These are phyloP conservation scores for Sminthurinus aureus DNA, from an alignment of 2,888 invertebrate genomes.

Conservation along the genomic window DNA sequence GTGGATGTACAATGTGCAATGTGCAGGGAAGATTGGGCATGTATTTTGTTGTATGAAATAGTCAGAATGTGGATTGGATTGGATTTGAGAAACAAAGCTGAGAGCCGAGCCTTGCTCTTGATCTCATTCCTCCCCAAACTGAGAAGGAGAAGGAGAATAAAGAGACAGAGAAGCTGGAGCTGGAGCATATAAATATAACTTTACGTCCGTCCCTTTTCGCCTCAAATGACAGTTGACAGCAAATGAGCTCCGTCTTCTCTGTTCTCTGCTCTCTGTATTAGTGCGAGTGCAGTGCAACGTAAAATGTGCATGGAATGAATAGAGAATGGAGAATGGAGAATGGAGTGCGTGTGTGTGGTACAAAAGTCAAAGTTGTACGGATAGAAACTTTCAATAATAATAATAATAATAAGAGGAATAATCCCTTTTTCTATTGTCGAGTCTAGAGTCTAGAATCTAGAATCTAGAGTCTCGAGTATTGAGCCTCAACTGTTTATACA, in stretches of 20 bases:
- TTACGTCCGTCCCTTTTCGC: slow-evolving; percentile 3
- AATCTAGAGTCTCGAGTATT: too few species aligned
- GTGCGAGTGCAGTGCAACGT: neutral
- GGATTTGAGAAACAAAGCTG: too few species aligned
- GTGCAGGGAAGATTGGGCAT: too few species aligned
- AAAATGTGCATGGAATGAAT: neutral
- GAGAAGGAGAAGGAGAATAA: neutral
- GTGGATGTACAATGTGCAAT: too few species aligned
- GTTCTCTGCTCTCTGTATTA: neutral
- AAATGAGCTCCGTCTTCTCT: neutral
- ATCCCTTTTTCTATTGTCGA: too few species aligned
- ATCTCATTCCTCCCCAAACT: neutral
- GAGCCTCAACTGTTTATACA: too few species aligned
- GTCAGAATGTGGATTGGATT: too few species aligned
- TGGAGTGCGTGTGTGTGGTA: neutral
- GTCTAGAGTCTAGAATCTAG: too few species aligned
- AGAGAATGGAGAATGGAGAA: neutral
- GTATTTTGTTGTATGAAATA: too few species aligned
- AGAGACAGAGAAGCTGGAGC: neutral
- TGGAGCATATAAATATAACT: slow-evolving; percentile 25
- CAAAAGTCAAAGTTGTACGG: neutral
- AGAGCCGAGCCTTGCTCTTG: neutral
- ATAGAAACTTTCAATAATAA: too few species aligned
- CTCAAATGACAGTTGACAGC: slow-evolving; percentile 30
- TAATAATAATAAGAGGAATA: too few species aligned